Base-by-base conservation (phyloP, 2,797 vertebrate species). In the Fringilla coelebs region DNA sequence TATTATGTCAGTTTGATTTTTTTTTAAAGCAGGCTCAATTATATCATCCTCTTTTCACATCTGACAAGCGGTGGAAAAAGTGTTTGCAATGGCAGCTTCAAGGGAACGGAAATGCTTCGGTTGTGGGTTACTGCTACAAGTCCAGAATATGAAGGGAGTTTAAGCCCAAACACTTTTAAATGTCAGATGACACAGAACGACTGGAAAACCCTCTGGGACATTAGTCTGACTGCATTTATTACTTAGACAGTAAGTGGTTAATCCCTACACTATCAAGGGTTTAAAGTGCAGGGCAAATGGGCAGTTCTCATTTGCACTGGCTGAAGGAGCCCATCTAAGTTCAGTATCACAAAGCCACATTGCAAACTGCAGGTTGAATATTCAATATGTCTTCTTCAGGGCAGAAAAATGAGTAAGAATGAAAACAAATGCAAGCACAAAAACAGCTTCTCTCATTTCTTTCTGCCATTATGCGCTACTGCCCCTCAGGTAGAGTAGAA, bases 1-100 rank as follows among this genome's bases (percentile, higher is more conserved):
- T 97, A 97, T 97, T 97, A 97, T 96, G 95, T 97, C 96, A 93
- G 94, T 95, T 95, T 89, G 91, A 95, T 83, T 96, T 96, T 97
- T 96, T 96, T 96, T 94, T 61, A 71, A 97, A 93, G 93, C 66
- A 85, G 82, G 58, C 86, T 96, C 85, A 97, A 97, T 97, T 97
- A 97, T 97, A 96, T 97, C 96, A 97, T 96, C 94, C 97, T 97
- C 94, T 85, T 32, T 94, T 96, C 90, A 91, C 79, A 61, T 93
- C 89, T 95, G 88, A 96, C 76, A 94, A 93, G 67, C 0, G 0
- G 54, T 63, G 34, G 77, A 95, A 93, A 91, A 94, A 81, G 93
- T 49, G 68, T 93, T 97, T 85, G 85, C 63, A 87, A 88, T 28
- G 85, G 84, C 1, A 0, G 21, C 67, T 93, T 88, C 48, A 58